These are phyloP conservation scores for Hypercompe scribonia DNA, from an alignment of 2,888 invertebrate genomes.

Conservation along the genomic window DNA sequence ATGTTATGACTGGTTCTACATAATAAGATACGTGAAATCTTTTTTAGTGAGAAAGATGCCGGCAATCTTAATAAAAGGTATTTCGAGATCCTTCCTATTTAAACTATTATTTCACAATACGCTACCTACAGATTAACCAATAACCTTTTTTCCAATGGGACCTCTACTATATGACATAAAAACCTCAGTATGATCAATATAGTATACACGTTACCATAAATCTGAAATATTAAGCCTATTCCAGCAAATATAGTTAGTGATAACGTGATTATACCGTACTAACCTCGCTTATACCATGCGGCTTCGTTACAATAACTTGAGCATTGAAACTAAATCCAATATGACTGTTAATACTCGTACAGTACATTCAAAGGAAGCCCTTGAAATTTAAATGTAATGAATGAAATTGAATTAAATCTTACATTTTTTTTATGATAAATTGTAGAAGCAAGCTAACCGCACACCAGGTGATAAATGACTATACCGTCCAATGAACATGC, in stretches of 20 bases:
- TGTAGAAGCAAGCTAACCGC: not conserved
- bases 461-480: not conserved
- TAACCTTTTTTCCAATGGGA: no score
- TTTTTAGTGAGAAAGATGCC: no score
- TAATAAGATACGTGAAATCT: no score
- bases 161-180: not conserved
- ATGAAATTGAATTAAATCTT: not conserved
- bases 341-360: slow-evolving; percentile 5
- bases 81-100: no score
- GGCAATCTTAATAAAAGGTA: no score
- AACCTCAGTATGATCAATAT: no score
- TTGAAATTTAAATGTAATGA: not conserved
- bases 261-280: slow-evolving; percentile 16
- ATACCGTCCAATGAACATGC: not conserved
- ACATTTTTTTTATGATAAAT: not conserved
- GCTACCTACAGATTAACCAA: no score
- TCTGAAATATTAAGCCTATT: not conserved
- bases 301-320: slow-evolving; percentile 7
- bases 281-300: slow-evolving; percentile 9
- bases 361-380: slow-evolving; percentile 7
- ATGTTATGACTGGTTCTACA: no score
- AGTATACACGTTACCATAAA: not conserved
- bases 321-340: slow-evolving; percentile 12
- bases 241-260: not conserved
- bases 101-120: no score